phyloP scores from a whole-genome alignment of 2,113 vertebrate genomes.

The Acinonyx jubatus region DNA sequence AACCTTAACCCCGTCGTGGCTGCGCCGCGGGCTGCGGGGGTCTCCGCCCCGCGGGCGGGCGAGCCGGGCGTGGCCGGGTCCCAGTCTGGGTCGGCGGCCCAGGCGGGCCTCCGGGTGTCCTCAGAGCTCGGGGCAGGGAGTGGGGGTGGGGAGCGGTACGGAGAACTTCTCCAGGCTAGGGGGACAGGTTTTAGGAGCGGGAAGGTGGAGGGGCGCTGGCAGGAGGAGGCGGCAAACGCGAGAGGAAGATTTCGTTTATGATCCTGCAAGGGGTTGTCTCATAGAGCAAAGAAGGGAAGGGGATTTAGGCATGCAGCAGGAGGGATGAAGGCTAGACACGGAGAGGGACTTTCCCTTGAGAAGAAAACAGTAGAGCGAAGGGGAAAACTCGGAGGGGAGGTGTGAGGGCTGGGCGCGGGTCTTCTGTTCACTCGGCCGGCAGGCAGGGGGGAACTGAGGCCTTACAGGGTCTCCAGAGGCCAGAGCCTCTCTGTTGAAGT shows the following conservation, averaged over 20 bases:
- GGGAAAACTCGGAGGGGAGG: not conserved
- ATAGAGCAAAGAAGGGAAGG: not conserved
- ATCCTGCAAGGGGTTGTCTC: not conserved
- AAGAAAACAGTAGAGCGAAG: not conserved
- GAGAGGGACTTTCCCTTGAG: constrained; percentile 42
- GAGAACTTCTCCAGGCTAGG: constrained; percentile 34
- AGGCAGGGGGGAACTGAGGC: not conserved
- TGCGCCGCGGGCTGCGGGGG: not conserved
- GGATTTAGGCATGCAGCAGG: constrained; percentile 31
- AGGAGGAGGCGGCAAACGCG: not conserved
- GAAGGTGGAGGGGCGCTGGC: not conserved
- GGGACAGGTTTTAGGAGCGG: not conserved
- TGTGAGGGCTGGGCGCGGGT: not conserved
- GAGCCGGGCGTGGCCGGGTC: not conserved
- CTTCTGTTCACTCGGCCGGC: not conserved
- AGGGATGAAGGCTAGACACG: constrained; percentile 38
- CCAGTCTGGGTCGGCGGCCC: fast-evolving
- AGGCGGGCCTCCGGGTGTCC: not conserved
- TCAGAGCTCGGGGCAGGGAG: not conserved
- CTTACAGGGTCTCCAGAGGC: not conserved
- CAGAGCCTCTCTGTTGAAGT: not conserved
- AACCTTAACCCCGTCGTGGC: constrained; percentile 75
- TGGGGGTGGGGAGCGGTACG: not conserved
- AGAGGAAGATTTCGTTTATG: not conserved
- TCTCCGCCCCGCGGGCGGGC: not conserved